phyloP scores from a whole-genome alignment of 2,888 invertebrate genomes.

The Emmelina monodactyla region DNA sequence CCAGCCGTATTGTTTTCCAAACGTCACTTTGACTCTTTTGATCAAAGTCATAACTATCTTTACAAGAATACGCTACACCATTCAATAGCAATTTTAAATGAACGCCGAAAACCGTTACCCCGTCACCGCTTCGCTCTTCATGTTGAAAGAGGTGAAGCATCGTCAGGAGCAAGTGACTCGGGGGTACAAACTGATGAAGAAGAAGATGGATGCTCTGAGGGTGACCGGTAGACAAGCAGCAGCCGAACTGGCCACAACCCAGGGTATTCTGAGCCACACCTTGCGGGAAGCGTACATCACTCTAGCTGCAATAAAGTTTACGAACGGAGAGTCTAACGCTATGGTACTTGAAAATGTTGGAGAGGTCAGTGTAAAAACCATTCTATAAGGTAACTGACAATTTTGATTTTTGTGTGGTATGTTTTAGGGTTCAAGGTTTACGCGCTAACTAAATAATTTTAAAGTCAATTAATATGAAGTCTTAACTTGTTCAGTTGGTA shows the following conservation, averaged over 20 bases:
- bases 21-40: too few species aligned
- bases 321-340: conserved; percentile 55
- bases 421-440: too few species aligned
- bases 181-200: conserved; percentile 42
- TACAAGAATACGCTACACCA: too few species aligned
- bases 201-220: conserved; percentile 47
- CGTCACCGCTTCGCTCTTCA: conserved; percentile 49
- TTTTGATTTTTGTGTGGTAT: neutral
- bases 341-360: conserved; percentile 53
- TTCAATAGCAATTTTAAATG: conserved; percentile 19
- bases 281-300: conserved; percentile 51
- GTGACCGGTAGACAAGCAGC: conserved; percentile 41
- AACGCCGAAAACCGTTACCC: conserved; percentile 48
- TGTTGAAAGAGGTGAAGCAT: conserved; percentile 50
- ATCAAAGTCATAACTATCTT: too few species aligned
- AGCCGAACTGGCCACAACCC: conserved; percentile 35
- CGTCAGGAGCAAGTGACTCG: conserved; percentile 44
- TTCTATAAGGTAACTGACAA: neutral
- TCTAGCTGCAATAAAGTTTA: conserved; percentile 51
- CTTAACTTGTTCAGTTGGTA: neutral
- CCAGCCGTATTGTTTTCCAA: too few species aligned
- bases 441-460: too few species aligned
- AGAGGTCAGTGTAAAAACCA: conserved; percentile 26
- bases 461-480: neutral
- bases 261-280: conserved; percentile 40